phyloP scores from a whole-genome alignment of 2,113 vertebrate species.

The Prochilodus magdalenae region DNA sequence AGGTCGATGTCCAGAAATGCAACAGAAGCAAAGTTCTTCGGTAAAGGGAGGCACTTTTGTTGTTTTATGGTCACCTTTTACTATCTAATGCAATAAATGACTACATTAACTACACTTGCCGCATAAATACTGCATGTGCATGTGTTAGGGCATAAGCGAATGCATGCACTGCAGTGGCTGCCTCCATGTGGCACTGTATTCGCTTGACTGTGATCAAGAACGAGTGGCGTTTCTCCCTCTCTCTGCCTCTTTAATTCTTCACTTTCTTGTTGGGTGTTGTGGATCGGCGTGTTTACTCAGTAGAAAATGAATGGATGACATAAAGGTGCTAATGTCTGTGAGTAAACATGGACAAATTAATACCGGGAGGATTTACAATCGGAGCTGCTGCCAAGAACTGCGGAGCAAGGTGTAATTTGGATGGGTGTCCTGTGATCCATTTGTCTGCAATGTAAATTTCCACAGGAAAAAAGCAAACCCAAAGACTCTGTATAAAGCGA shows the following conservation, averaged over 20 bases:
- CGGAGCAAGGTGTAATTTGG: conserved; percentile 11
- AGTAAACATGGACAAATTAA: conserved; percentile 49
- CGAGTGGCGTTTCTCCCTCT: conserved; percentile 12
- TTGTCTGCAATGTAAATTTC: conserved; percentile 24
- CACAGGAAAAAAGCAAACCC: conserved; percentile 23
- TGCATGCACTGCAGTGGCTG: conserved; percentile 44
- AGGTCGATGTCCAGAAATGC: conserved; percentile 71
- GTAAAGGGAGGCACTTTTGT: conserved; percentile 67
- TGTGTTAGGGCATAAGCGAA: conserved; percentile 44
- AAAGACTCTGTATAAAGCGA: background rate
- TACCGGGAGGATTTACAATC: conserved; percentile 44
- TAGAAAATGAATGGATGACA: conserved; percentile 43
- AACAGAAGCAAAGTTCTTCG: conserved; percentile 71
- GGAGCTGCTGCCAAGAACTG: conserved; percentile 25
- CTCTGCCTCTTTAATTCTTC: background rate
- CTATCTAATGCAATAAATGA: conserved; percentile 71
- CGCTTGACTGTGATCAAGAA: conserved; percentile 54
- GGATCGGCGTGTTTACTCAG: conserved; percentile 38
- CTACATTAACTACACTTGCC: conserved; percentile 66
- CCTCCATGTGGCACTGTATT: conserved; percentile 56
- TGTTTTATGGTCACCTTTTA: conserved; percentile 74
- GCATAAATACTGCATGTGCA: conserved; percentile 62
- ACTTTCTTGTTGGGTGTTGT: background rate
- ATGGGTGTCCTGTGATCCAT: conserved; percentile 35
- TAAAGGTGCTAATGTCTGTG: conserved; percentile 28